Conservation (phyloP, 2,888 invertebrate species). For the Melitaea athalia region DNA sequence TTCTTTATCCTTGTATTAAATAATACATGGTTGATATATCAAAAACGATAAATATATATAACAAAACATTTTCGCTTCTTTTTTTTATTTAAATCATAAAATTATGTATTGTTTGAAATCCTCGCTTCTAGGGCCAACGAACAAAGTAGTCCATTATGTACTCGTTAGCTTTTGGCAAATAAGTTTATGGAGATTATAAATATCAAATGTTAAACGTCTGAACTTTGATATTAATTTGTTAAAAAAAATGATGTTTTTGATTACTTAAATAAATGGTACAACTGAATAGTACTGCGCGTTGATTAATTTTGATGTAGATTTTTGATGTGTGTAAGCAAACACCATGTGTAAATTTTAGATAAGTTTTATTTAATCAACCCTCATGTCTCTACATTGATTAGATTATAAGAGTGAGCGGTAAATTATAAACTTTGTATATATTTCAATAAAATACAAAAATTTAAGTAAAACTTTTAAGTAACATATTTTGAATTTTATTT, state of each 20-base stretch:
- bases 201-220: slow-evolving; percentile 43
- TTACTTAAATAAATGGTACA: slow-evolving; percentile 60
- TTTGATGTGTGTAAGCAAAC: slow-evolving; percentile 63
- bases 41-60: neutral
- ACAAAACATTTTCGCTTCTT: slow-evolving; percentile 16
- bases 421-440: slow-evolving; percentile 75
- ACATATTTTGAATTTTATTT: slow-evolving; percentile 75
- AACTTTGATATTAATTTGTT: slow-evolving; percentile 44
- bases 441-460: slow-evolving; percentile 76
- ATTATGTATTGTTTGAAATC: slow-evolving; percentile 38
- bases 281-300: slow-evolving; percentile 61
- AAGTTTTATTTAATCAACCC: slow-evolving; percentile 77
- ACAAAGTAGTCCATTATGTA: slow-evolving; percentile 60
- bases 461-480: slow-evolving; percentile 81
- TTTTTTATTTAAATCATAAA: slow-evolving; percentile 29
- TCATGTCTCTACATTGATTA: slow-evolving; percentile 75
- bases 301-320: slow-evolving; percentile 63
- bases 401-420: slow-evolving; percentile 76
- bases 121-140: slow-evolving; percentile 51
- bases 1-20: neutral
- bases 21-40: no score
- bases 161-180: slow-evolving; percentile 50
- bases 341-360: slow-evolving; percentile 70
- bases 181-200: slow-evolving; percentile 54
- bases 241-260: slow-evolving; percentile 43